A percentile compares a stretch with the other conserved stretches of the same genome.
Conservation (phyloP, 2,888 invertebrate species). For the Philereme transversata region DNA sequence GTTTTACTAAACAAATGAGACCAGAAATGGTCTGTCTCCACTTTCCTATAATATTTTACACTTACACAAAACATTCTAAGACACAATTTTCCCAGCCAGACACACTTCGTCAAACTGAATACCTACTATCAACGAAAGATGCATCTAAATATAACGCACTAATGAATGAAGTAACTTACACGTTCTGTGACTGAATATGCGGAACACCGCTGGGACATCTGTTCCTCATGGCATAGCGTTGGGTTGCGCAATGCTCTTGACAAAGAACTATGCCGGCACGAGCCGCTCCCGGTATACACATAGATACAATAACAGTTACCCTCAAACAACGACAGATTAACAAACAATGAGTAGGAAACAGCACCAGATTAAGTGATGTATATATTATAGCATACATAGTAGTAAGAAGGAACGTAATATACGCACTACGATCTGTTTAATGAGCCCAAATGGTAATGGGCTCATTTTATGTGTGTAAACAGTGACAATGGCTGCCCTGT, state of each 20-base stretch:
- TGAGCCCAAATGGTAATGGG: constrained; percentile 24
- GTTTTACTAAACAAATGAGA: too few species aligned
- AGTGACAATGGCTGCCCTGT: constrained; percentile 20
- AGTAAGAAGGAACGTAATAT: constrained; percentile 31
- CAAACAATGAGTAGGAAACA: not conserved
- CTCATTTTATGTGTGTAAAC: constrained; percentile 16
- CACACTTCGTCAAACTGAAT: too few species aligned
- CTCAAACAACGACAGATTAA: too few species aligned
- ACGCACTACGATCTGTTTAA: constrained; percentile 39
- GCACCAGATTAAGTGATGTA: constrained; percentile 1
- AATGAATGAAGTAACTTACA: constrained; percentile 18
- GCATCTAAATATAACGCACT: constrained; percentile 21
- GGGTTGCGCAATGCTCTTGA: constrained; percentile 40
- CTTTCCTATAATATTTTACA: too few species aligned
- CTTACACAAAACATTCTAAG: too few species aligned
- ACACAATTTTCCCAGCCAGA: too few species aligned
- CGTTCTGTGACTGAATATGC: constrained; percentile 17
- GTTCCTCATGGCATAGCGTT: constrained; percentile 2
- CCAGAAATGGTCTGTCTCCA: too few species aligned
- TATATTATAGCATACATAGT: constrained; percentile 4
- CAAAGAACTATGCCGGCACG: constrained; percentile 37
- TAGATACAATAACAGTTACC: constrained; percentile 12
- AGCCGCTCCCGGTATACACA: constrained; percentile 19
- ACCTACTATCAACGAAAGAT: constrained; percentile 18
- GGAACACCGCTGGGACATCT: constrained; percentile 26